A percentile compares a stretch with the other conserved stretches of the same genome.
Evolutionary conservation across 2,797 vertebrate genomes (phyloP).

Genomic region (Characodon lateralis): DNA sequence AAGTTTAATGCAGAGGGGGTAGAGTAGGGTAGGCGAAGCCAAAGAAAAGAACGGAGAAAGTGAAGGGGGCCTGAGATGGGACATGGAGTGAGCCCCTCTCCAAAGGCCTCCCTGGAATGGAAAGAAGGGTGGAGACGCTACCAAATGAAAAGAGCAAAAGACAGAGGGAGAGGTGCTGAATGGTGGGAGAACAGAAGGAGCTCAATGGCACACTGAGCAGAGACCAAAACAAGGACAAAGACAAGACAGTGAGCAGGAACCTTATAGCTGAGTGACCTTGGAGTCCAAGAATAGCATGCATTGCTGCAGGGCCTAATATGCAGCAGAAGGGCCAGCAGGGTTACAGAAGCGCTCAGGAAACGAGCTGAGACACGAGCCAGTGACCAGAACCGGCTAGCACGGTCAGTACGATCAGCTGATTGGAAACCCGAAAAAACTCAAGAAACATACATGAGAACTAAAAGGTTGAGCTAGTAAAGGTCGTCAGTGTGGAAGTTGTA

Average conservation of each 20-base stretch:
- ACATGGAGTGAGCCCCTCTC: conserved; percentile 47
- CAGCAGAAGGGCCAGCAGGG: conserved; percentile 21
- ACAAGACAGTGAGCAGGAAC: conserved; percentile 32
- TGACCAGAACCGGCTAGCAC: neutral
- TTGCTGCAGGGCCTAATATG: conserved; percentile 38
- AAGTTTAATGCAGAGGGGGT: conserved; percentile 83
- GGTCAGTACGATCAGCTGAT: neutral
- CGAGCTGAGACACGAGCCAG: neutral
- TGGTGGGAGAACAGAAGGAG: conserved; percentile 31
- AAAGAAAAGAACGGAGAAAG: conserved; percentile 45
- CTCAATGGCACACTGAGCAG: conserved; percentile 28
- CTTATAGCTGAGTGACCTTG: conserved; percentile 60
- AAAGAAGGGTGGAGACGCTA: conserved; percentile 31
- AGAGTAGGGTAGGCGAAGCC: conserved; percentile 32
- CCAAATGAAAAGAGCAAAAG: conserved; percentile 43
- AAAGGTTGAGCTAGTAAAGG: neutral
- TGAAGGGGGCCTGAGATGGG: conserved; percentile 56
- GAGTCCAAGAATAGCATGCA: conserved; percentile 41
- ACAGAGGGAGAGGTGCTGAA: conserved; percentile 15
- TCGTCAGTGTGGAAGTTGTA: neutral
- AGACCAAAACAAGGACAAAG: conserved; percentile 43
- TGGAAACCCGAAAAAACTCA: neutral
- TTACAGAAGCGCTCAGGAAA: conserved; percentile 7
- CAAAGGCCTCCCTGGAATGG: conserved; percentile 43
- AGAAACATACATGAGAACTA: neutral